A percentile compares a stretch with the other conserved stretches of the same genome.
Conservation (phyloP, 2,113 vertebrate species). For the Balaeniceps rex region DNA sequence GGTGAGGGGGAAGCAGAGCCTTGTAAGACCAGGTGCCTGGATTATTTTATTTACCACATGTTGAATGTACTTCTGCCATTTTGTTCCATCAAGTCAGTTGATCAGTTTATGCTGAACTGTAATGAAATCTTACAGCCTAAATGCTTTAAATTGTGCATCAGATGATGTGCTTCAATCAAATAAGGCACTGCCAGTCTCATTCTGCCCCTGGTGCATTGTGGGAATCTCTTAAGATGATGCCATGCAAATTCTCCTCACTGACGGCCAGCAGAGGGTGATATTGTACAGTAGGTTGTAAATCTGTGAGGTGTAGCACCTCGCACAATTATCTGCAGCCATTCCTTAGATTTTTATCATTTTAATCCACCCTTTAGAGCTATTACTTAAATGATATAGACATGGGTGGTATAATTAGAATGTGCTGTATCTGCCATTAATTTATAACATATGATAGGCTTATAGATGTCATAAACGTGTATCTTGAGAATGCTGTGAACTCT, state of each 20-base stretch:
- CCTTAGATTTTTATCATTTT: constrained; percentile 40
- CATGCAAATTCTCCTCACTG: neutral
- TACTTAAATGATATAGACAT: constrained; percentile 58
- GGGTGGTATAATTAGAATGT: constrained; percentile 51
- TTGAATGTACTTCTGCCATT: neutral
- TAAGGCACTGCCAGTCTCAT: neutral
- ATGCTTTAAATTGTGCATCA: neutral
- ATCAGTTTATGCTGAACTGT: neutral
- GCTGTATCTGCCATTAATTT: constrained; percentile 50
- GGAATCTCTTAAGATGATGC: neutral
- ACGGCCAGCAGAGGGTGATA: constrained; percentile 57
- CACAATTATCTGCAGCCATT: constrained; percentile 1
- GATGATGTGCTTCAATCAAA: neutral
- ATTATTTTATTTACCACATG: neutral
- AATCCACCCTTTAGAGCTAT: constrained; percentile 54
- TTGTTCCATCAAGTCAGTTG: neutral
- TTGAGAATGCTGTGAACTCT: constrained; percentile 62
- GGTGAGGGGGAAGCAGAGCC: neutral
- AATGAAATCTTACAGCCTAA: neutral
- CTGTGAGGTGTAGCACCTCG: neutral
- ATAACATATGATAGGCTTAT: constrained; percentile 57
- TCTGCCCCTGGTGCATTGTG: neutral
- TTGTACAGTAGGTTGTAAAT: constrained; percentile 57
- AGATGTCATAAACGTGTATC: constrained; percentile 56
- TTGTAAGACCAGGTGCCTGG: neutral